These are phyloP conservation scores for Pipra filicauda DNA, from an alignment of 2,113 vertebrate species.

Conservation along the genomic window DNA sequence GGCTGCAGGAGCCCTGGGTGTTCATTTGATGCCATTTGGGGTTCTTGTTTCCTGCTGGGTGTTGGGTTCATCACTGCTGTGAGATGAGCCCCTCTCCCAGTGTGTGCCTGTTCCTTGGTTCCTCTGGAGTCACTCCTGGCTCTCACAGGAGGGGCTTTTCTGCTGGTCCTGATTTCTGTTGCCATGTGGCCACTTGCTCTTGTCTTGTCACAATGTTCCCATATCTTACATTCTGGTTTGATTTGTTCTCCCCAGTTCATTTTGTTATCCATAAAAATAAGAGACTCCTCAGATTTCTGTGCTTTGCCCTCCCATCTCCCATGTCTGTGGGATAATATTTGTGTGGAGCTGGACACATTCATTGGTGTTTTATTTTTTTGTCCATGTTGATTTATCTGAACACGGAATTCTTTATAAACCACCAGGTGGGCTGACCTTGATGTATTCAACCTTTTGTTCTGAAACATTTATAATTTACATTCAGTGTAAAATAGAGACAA, in stretches of 20 bases:
- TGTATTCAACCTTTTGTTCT: background rate
- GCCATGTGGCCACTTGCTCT: background rate
- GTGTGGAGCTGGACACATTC: background rate
- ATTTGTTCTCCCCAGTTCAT: background rate
- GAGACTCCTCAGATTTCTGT: background rate
- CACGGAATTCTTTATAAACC: background rate
- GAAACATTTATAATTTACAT: background rate
- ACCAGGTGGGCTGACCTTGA: background rate
- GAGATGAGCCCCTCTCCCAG: background rate
- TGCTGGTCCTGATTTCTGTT: too few species aligned
- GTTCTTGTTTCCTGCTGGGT: background rate
- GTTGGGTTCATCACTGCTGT: background rate
- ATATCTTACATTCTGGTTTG: background rate
- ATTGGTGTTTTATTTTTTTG: background rate
- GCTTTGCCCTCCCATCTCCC: background rate
- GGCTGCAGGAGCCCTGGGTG: background rate
- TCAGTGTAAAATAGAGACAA: background rate
- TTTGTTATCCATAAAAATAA: background rate
- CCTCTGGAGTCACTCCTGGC: background rate
- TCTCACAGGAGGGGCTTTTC: background rate
- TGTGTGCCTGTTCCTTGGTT: background rate
- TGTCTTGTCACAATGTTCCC: background rate
- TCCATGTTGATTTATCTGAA: background rate
- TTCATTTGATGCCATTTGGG: background rate
- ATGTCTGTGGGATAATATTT: background rate